Percentiles rank a stretch among this genome's conserved stretches.
phyloP scores from a whole-genome alignment of 1,140 invertebrate species.

The Elymnias hypermnestra region DNA sequence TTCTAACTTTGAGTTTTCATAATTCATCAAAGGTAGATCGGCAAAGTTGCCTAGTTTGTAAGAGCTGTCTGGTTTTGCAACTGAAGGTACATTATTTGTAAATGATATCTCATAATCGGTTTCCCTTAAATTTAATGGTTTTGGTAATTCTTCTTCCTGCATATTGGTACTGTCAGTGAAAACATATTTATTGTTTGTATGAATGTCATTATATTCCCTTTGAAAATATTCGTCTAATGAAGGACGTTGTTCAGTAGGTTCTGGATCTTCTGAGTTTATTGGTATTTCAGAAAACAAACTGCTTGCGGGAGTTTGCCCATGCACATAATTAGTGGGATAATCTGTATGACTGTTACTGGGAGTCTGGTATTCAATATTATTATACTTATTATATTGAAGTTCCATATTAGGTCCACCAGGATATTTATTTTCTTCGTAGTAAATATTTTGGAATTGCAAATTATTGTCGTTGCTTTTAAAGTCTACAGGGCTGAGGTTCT shows the following conservation, averaged over 20 bases:
- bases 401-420: not conserved
- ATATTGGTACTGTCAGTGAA: constrained; percentile 31
- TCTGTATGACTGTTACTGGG: too few species aligned
- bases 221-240: constrained; percentile 30
- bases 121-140: constrained; percentile 43
- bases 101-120: constrained; percentile 40
- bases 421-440: not conserved
- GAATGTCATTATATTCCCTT: constrained; percentile 25
- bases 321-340: not conserved
- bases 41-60: constrained; percentile 54
- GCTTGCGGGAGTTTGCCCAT: not conserved
- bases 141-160: constrained; percentile 44
- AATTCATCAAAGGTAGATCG: constrained; percentile 54
- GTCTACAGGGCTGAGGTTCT: not conserved
- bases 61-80: constrained; percentile 32
- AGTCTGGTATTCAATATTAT: not conserved
- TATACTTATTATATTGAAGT: not conserved
- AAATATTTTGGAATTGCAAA: not conserved
- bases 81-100: constrained; percentile 47
- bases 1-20: constrained; percentile 48
- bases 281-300: not conserved
- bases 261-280: constrained; percentile 25
- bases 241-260: constrained; percentile 23
- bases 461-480: not conserved
- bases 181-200: constrained; percentile 11